phyloP scores from a whole-genome alignment of 2,113 vertebrate species.

The Capreolus pygargus region DNA sequence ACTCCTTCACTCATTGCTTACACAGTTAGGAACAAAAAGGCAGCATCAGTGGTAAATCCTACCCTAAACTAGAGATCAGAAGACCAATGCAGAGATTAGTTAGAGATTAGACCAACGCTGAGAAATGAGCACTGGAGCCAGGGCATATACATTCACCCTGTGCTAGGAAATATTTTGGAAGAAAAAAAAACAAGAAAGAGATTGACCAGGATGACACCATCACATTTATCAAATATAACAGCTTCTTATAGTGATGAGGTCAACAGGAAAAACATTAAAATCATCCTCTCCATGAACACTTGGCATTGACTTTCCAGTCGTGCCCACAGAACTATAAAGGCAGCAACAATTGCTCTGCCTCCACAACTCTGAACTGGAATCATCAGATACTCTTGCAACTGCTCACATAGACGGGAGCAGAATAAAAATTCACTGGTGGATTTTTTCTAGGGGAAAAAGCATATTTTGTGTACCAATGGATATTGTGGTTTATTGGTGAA shows the following conservation, averaged over 20 bases:
- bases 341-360: background rate
- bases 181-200: background rate
- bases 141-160: background rate
- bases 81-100: background rate
- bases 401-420: background rate
- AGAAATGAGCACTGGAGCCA: background rate
- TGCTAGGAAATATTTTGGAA: background rate
- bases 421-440: background rate
- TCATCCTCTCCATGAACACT: background rate
- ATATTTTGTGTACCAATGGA: background rate
- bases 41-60: background rate
- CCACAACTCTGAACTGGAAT: background rate
- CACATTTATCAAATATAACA: background rate
- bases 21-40: background rate
- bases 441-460: background rate
- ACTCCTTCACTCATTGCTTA: background rate
- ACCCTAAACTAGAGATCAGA: background rate
- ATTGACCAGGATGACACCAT: background rate
- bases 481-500: background rate
- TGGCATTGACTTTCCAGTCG: background rate
- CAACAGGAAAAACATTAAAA: slow-evolving; percentile 34
- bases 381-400: background rate
- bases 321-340: background rate
- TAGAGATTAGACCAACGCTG: no score
- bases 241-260: background rate